Conservation (phyloP, 2,113 vertebrate species). For the Etheostoma cragini region DNA sequence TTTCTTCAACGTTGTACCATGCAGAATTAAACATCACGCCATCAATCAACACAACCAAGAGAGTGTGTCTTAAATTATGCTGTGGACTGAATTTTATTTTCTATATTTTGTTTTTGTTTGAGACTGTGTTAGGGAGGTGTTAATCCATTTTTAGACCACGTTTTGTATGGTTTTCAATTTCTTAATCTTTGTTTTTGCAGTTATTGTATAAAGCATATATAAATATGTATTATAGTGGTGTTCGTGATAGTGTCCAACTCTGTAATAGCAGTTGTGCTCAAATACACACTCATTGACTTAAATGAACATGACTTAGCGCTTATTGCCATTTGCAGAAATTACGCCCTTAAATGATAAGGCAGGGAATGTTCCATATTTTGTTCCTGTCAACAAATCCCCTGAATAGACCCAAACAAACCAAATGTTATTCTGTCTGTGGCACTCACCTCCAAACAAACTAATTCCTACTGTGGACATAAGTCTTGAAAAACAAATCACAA, state of each 20-base stretch:
- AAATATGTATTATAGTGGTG: too few species aligned
- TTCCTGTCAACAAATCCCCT: not conserved
- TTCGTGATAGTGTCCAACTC: not conserved
- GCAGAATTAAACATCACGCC: conserved; percentile 12
- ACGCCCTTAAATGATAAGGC: not conserved
- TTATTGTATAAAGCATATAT: not conserved
- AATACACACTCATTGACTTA: not conserved
- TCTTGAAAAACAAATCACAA: not conserved
- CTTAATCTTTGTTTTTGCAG: not conserved
- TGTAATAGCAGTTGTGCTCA: not conserved
- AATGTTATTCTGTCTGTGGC: not conserved
- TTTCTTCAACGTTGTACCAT: conserved; percentile 3
- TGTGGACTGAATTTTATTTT: conserved; percentile 6
- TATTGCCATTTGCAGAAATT: not conserved
- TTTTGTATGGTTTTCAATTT: not conserved
- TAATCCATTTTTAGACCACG: not conserved
- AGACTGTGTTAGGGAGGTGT: not conserved
- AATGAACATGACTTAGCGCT: not conserved
- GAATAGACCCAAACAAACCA: not conserved
- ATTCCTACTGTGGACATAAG: not conserved
- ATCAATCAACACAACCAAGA: not conserved
- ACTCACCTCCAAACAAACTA: not conserved
- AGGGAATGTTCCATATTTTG: not conserved
- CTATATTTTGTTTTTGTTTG: not conserved
- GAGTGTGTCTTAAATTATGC: conserved; percentile 12